These are phyloP conservation scores for Sinotaia quadrata DNA, from an alignment of 2,888 invertebrate genomes.

Conservation along the genomic window DNA sequence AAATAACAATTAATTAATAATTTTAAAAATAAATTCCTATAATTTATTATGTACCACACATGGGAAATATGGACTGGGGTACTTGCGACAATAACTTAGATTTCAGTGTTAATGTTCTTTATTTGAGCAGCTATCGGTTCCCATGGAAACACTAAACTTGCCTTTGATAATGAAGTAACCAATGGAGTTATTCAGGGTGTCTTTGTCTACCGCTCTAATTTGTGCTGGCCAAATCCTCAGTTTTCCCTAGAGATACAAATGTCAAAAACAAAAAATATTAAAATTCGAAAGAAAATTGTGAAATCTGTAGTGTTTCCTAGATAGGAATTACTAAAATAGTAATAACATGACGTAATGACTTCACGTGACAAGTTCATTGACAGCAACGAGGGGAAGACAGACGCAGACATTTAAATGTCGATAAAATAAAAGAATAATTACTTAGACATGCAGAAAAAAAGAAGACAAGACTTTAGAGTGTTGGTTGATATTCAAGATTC, in stretches of 20 bases:
- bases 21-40: no score
- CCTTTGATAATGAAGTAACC: constrained; percentile 37
- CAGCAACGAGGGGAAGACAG: background rate
- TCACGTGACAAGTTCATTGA: background rate
- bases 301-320: no score
- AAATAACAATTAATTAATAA: no score
- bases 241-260: constrained; percentile 29
- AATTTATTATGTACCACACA: no score
- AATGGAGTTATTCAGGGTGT: constrained; percentile 36
- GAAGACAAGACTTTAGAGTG: no score
- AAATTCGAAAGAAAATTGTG: no score
- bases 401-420: no score
- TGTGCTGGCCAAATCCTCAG: constrained; percentile 38
- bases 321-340: background rate
- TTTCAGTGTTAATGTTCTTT: background rate
- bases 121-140: background rate
- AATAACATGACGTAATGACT: background rate
- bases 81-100: background rate
- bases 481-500: no score
- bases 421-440: no score
- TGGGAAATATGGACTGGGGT: background rate
- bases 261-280: no score
- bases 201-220: constrained; percentile 38
- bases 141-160: constrained; percentile 4
- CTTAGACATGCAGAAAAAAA: no score